These are phyloP conservation scores for Acanthiza pusilla DNA, from an alignment of 2,797 vertebrate genomes.

Conservation along the genomic window DNA sequence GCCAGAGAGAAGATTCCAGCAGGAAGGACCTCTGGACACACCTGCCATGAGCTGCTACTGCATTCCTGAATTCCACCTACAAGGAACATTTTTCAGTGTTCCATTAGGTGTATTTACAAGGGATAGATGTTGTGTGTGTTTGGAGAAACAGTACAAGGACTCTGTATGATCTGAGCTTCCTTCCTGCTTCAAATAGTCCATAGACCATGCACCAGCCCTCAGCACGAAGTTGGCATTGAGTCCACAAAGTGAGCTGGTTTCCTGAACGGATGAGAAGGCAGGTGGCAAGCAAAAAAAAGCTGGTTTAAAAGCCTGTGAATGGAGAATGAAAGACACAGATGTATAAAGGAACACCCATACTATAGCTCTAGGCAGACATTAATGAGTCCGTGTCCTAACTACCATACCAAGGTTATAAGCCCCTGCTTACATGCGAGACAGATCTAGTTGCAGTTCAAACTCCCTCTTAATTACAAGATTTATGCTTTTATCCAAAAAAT, in stretches of 20 bases:
- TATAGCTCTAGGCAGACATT: neutral
- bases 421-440: neutral
- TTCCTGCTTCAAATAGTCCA: neutral
- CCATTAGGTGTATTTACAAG: neutral
- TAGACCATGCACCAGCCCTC: neutral
- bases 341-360: neutral
- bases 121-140: neutral
- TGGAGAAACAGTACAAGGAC: neutral
- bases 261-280: neutral
- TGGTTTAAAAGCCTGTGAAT: neutral
- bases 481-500: constrained; percentile 10
- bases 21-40: neutral
- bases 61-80: neutral
- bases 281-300: neutral
- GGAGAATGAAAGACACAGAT: neutral
- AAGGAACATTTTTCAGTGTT: neutral
- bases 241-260: neutral
- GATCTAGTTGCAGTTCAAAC: neutral
- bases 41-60: neutral
- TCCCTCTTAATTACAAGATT: constrained; percentile 9
- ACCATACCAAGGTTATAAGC: neutral
- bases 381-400: neutral
- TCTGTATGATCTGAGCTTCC: neutral
- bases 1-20: neutral
- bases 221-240: neutral